Base-by-base conservation (phyloP, 2,113 vertebrate genomes). In the Albula goreensis region DNA sequence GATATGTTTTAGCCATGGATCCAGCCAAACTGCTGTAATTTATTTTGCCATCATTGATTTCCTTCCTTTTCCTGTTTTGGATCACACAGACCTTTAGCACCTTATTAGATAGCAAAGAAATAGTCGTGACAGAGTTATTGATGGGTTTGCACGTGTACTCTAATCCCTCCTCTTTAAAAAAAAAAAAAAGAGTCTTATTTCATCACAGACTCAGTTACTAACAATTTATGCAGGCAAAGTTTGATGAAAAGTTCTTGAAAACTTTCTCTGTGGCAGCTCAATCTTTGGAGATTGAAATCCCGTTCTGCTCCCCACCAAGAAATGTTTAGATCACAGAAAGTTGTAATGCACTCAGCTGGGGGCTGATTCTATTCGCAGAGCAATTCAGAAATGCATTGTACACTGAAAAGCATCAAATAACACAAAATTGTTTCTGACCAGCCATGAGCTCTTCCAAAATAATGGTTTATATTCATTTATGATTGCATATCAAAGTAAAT, bases 401-500 rank as follows among this genome's bases (percentile, higher is more conserved):
- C 70, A 74, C 6, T 31, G 70, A 74, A 74, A 74, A 74, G n/a
- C 10, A n/a, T 31, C 8, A 74, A 74, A 74, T 74, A 9, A 74
- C 70, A 74, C 22, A 74, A 74, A 74, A 74, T 74, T 74, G 70
- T 74, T 74, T 74, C 70, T 74, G 70, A 74, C 70, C 70, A 31
- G 70, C 70, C 70, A 4, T 31, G 70, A 19, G 22, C 70, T 25
- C 8, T 31, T 74, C 70, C 70, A 74, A 74, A 74, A 74, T 74
- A 74, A 74, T 74, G 9, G 22, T 31, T 2, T 74, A 31, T 74
- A 74, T 31, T 74, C 70, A 74, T 74, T 74, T 74, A 66, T 66
- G 70, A 74, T 74, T 74, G 70, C 70, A 74, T 74, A 74, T 74
- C 22, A 74, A 74, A 74, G 70, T 74, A 31, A 74, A 74, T 74